phyloP scores from a whole-genome alignment of 2,888 invertebrate species.

The Rhyacophila evoluta region DNA sequence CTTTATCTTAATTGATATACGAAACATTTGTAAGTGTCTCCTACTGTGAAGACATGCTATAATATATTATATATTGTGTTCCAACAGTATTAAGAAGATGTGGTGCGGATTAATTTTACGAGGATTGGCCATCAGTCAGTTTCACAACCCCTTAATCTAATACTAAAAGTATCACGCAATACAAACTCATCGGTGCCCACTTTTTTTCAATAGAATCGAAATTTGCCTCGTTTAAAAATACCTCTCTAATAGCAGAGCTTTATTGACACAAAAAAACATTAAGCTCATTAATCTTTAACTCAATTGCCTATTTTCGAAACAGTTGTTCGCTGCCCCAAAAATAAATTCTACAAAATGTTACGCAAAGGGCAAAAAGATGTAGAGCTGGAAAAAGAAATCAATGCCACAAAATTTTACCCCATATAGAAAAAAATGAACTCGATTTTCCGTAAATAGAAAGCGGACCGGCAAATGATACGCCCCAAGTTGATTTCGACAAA shows the following conservation, averaged over 20 bases:
- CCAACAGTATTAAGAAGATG: too few species aligned
- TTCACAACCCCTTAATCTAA: too few species aligned
- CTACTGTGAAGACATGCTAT: too few species aligned
- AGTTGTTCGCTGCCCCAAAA: neutral
- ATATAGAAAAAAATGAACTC: neutral
- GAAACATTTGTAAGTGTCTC: too few species aligned
- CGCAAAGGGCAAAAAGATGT: conserved; percentile 7
- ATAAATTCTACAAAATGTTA: neutral
- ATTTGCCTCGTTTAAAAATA: neutral
- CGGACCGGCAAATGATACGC: neutral
- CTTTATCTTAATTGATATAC: too few species aligned
- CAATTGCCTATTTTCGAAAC: neutral
- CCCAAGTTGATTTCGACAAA: neutral
- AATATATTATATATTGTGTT: too few species aligned
- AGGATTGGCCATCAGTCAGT: too few species aligned
- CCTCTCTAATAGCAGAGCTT: neutral
- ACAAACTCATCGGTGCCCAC: too few species aligned
- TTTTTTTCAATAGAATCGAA: too few species aligned
- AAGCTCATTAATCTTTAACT: neutral
- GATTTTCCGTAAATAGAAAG: neutral
- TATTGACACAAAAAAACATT: neutral
- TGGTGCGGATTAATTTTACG: too few species aligned
- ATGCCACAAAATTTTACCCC: conserved; percentile 1
- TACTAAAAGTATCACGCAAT: too few species aligned
- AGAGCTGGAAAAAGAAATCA: neutral